Conservation (phyloP, 1,140 invertebrate species). For the Dinothrombium tinctorium region DNA sequence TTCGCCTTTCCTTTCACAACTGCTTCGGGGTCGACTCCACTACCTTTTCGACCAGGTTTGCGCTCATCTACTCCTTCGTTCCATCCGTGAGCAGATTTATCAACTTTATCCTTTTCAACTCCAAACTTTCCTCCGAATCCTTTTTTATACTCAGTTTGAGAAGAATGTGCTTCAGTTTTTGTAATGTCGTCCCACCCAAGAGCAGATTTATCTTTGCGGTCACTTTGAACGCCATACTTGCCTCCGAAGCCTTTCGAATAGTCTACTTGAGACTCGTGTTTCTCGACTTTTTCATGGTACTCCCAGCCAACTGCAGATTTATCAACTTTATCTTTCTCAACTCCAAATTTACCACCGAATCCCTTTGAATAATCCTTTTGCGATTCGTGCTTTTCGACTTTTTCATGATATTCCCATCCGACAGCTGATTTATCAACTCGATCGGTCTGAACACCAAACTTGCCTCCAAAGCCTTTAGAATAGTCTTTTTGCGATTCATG, state of each 20-base stretch:
- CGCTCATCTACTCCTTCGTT: conserved; percentile 26
- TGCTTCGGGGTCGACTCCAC: conserved; percentile 15
- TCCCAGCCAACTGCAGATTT: conserved; percentile 29
- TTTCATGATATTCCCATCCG: conserved; percentile 27
- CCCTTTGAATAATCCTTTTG: conserved; percentile 26
- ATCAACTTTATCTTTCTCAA: conserved; percentile 58
- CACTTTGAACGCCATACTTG: conserved; percentile 65
- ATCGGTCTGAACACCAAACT: conserved; percentile 67
- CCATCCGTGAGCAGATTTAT: conserved; percentile 32
- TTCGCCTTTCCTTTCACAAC: conserved; percentile 34
- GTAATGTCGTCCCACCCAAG: conserved; percentile 27
- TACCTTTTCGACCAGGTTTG: conserved; percentile 17
- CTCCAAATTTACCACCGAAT: conserved; percentile 77
- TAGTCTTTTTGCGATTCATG: conserved; percentile 40
- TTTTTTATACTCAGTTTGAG: conserved; percentile 18
- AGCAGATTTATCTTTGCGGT: conserved; percentile 45
- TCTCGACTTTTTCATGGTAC: conserved; percentile 27
- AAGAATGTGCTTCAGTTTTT: conserved; percentile 24
- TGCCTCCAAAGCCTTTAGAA: conserved; percentile 62
- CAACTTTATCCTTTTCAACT: conserved; percentile 54
- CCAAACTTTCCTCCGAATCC: conserved; percentile 84
- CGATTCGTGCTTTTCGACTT: conserved; percentile 26
- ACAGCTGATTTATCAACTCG: conserved; percentile 41
- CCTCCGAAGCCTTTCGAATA: conserved; percentile 43
- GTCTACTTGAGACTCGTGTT: conserved; percentile 24